Base-by-base conservation (phyloP, 2,888 invertebrate species). In the Aspidapion aeneum region DNA sequence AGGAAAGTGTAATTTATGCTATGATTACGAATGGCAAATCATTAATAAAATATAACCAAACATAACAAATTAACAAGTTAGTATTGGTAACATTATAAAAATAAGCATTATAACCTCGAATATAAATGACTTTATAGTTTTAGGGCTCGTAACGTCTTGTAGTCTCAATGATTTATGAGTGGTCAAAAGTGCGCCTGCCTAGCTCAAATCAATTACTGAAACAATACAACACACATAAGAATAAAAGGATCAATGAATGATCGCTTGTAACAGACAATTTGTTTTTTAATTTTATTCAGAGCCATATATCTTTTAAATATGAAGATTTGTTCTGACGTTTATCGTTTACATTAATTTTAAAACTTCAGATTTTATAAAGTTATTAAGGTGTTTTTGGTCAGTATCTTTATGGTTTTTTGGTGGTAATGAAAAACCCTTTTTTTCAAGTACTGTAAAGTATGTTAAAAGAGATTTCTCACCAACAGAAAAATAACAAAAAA, bases 211-310 rank as follows among this genome's bases (percentile, higher is more conserved):
- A 35, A 35, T 35, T 35, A 35, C 35, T 35, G 35, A 12, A 35
- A 35, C 35, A 35, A 35, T 35, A 35, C 35, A 35, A 35, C 35
- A 35, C 35, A 35, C 35, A 35, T 3, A 35, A 12, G 35, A 35
- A 12, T 7, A 35, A 35, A 35, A 35, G 12, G 35, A 35, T 21
- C 19, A 21, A 21, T 51, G 54, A 61, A 57, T 19, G 55, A 55
- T 60, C 49, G 54, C 35, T 60, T 54, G 52, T 18, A 48, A 54
- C 51, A n/a, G 54, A 60, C 60, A 60, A 60, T 60, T 60, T 60
- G 60, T 55, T 60, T 60, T 55, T 54, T 60, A 16, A 35, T 60
- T 55, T 55, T 60, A 60, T 60, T 1, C 48, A 20, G 17, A 20
- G 55, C 35, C 60, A 60, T 60, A 60, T 60, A 60, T 60, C 60